A percentile compares a stretch with the other conserved stretches of the same genome.
phyloP scores from a whole-genome alignment of 2,113 vertebrate genomes.

The Lutjanus erythropterus region DNA sequence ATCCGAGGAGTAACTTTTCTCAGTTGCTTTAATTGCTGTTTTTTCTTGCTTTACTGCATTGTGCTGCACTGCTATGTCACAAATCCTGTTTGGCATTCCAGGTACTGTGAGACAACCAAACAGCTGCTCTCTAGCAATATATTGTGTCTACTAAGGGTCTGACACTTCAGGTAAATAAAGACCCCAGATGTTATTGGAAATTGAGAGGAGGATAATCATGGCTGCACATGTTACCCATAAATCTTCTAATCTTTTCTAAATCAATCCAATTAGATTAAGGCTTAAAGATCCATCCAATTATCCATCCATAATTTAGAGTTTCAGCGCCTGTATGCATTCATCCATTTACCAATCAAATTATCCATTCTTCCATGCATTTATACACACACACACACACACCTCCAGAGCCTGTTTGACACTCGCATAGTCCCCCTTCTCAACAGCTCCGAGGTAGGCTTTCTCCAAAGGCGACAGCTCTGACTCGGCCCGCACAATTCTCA shows the following conservation, averaged over 20 bases:
- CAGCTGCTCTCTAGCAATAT: constrained; percentile 22
- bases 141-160: background rate
- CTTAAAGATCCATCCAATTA: constrained; percentile 17
- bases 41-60: background rate
- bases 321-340: constrained; percentile 10
- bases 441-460: constrained; percentile 94
- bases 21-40: background rate
- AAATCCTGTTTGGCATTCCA: background rate
- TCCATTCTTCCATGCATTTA: background rate
- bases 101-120: background rate
- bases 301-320: constrained; percentile 21
- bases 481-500: constrained; percentile 95
- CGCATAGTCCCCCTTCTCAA: constrained; percentile 97
- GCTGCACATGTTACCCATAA: background rate
- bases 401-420: constrained; percentile 96
- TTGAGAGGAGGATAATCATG: constrained; percentile 3
- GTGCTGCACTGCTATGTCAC: background rate
- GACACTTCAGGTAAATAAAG: constrained; percentile 24
- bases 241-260: constrained; percentile 25
- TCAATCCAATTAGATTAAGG: constrained; percentile 26
- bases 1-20: background rate
- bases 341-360: constrained; percentile 12
- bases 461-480: constrained; percentile 94
- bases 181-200: constrained; percentile 32
- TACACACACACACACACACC: constrained; percentile 53